A percentile compares a stretch with the other conserved stretches of the same genome.
Conservation (phyloP, 2,797 vertebrate species). For the Fratercula arctica region DNA sequence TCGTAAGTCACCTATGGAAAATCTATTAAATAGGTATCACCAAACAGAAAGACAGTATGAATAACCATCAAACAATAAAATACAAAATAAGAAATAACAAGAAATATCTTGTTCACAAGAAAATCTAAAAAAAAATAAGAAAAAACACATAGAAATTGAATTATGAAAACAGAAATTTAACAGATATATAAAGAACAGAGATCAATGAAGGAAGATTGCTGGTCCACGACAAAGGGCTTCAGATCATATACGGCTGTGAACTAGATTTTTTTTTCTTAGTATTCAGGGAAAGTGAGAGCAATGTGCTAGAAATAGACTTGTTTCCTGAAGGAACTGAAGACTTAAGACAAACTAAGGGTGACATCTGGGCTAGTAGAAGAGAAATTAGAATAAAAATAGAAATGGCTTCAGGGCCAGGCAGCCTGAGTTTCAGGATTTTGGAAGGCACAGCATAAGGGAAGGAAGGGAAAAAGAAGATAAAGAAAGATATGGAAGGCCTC, state of each 20-base stretch:
- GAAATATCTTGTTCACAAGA: neutral
- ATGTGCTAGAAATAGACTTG: neutral
- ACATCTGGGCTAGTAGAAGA: neutral
- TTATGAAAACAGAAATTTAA: neutral
- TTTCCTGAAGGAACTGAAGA: conserved; percentile 26
- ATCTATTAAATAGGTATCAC: neutral
- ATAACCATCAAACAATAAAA: neutral
- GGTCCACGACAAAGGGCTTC: neutral
- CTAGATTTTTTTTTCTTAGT: neutral
- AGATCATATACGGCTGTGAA: neutral
- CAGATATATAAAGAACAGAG: neutral
- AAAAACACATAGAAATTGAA: neutral
- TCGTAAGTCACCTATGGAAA: neutral
- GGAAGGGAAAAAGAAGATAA: neutral
- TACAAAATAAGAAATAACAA: neutral
- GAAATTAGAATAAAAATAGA: conserved; percentile 44
- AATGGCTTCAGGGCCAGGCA: neutral
- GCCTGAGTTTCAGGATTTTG: neutral
- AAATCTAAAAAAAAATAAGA: neutral
- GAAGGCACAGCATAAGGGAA: neutral
- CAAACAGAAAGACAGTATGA: neutral
- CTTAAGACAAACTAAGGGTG: neutral
- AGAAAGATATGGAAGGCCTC: neutral
- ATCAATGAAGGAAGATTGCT: neutral
- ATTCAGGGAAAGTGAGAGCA: neutral